phyloP scores from a whole-genome alignment of 2,888 invertebrate species.

The Perithous albicinctus region DNA sequence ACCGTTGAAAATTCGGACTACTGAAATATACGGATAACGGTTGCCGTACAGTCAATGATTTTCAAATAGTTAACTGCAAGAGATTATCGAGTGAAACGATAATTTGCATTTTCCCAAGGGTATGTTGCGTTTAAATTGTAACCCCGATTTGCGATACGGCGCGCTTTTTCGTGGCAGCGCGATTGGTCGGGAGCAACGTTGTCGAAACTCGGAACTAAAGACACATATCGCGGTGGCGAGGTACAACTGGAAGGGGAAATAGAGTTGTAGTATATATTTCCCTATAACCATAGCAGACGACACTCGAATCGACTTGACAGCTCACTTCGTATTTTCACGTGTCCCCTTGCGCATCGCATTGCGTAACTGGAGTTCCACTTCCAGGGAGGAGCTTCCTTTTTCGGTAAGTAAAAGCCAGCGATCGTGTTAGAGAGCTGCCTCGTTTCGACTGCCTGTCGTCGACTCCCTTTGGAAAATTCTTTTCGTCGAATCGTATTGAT shows the following conservation, averaged over 20 bases:
- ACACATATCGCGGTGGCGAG: too few relatives aligned
- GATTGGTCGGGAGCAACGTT: neutral
- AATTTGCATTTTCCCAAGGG: neutral
- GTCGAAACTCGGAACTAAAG: conserved; percentile 9
- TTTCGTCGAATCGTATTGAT: conserved; percentile 11
- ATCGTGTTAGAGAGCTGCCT: conserved; percentile 21
- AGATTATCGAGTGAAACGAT: neutral
- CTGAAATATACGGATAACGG: too few relatives aligned
- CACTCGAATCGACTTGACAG: conserved; percentile 80
- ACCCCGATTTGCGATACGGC: too few relatives aligned
- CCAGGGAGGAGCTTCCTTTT: conserved; percentile 81
- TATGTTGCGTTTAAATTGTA: neutral
- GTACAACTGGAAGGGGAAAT: conserved; percentile 52
- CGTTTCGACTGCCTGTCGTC: neutral
- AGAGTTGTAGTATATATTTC: conserved; percentile 57
- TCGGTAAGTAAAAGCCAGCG: conserved; percentile 76
- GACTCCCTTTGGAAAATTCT: neutral
- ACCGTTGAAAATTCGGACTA: too few relatives aligned
- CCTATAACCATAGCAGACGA: conserved; percentile 78
- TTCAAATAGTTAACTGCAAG: too few relatives aligned
- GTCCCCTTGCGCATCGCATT: conserved; percentile 79
- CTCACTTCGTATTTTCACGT: conserved; percentile 80
- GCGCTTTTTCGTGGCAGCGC: neutral
- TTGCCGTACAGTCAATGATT: too few relatives aligned
- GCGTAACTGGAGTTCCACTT: conserved; percentile 80